Conservation (phyloP, 1,140 invertebrate genomes). For the Solen grandis region DNA sequence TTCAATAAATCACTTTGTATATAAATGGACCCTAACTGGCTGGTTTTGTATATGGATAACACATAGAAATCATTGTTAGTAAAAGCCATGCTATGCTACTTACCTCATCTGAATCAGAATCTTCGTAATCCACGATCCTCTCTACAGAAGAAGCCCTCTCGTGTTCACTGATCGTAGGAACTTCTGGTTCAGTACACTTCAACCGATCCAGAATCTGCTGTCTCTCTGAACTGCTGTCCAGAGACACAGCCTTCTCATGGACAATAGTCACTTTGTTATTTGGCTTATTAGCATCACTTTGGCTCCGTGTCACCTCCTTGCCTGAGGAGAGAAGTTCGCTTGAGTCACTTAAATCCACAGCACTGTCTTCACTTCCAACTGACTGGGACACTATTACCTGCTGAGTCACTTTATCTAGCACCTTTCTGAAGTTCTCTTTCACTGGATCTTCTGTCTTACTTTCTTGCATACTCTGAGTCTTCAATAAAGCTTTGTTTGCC, state of each 20-base stretch:
- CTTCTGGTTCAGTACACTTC: constrained; percentile 45
- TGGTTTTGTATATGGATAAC: no score
- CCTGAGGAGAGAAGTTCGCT: not conserved
- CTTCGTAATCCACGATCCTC: constrained; percentile 63
- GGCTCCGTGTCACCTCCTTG: constrained; percentile 32
- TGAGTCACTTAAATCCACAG: not conserved
- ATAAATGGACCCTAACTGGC: no score
- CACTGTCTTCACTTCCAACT: not conserved
- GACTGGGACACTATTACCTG: not conserved
- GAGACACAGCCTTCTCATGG: constrained; percentile 49
- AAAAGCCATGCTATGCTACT: no score
- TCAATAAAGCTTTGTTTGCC: constrained; percentile 15
- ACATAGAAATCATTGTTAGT: no score
- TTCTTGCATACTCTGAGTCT: constrained; percentile 7
- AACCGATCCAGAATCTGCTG: constrained; percentile 50
- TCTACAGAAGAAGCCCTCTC: constrained; percentile 47
- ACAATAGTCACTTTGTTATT: constrained; percentile 42
- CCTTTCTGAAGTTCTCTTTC: constrained; percentile 48
- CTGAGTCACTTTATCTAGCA: constrained; percentile 38
- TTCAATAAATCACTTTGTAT: no score
- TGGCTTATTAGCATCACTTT: constrained; percentile 50
- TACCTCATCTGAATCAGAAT: constrained; percentile 70
- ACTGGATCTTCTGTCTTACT: constrained; percentile 15
- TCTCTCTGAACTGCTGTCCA: constrained; percentile 54
- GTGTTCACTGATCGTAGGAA: constrained; percentile 54